Evolutionary conservation across 2,888 invertebrate species (phyloP).

Genomic region (Theodoxus fluviatilis): DNA sequence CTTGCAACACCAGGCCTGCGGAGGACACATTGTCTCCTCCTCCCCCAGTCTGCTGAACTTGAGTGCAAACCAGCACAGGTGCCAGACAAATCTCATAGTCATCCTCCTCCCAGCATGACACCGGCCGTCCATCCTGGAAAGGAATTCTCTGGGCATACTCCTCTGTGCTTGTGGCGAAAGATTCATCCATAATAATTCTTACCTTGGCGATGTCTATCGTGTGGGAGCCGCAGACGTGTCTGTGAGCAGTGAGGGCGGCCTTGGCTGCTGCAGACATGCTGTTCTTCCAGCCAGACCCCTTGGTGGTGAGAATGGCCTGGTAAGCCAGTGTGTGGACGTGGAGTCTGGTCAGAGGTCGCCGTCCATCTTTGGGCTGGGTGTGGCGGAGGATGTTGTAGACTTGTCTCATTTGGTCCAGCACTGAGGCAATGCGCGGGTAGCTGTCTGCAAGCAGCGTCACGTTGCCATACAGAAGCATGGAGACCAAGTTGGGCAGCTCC

Average conservation of each 20-base stretch:
- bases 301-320: conserved; percentile 80
- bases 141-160: conserved; percentile 70
- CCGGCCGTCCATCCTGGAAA: conserved; percentile 76
- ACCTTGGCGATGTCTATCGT: conserved; percentile 69
- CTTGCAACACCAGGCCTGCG: conserved; percentile 75
- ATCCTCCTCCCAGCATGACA: conserved; percentile 82
- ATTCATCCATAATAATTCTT: conserved; percentile 80
- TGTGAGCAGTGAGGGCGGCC: conserved; percentile 81
- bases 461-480: conserved; percentile 75
- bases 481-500: conserved; percentile 80
- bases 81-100: conserved; percentile 79
- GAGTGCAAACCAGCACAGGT: conserved; percentile 83
- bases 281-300: conserved; percentile 76
- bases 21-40: conserved; percentile 89
- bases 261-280: conserved; percentile 82
- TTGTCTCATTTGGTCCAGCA: conserved; percentile 82
- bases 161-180: conserved; percentile 78
- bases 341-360: conserved; percentile 75
- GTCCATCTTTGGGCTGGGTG: conserved; percentile 61
- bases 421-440: conserved; percentile 80
- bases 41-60: conserved; percentile 82
- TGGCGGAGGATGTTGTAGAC: conserved; percentile 68
- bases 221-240: conserved; percentile 80
- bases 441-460: conserved; percentile 80
- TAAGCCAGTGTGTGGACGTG: conserved; percentile 89